Conservation (phyloP, 2,113 vertebrate genomes). For the Oreochromis aureus region DNA sequence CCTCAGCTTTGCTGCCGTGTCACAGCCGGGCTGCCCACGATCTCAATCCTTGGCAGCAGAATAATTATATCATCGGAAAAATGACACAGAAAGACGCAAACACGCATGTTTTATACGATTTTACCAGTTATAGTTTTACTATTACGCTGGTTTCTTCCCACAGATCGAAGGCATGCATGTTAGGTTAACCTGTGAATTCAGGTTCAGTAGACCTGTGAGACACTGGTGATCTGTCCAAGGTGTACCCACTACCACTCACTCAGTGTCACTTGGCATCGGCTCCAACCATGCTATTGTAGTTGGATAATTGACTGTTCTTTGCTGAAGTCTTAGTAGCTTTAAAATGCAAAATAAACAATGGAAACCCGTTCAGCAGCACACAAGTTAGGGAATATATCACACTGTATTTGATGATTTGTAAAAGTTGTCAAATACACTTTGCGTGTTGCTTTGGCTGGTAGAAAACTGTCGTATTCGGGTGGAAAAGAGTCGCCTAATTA, state of each 20-base stretch:
- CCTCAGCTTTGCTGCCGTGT: not conserved
- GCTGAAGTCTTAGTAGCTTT: not conserved
- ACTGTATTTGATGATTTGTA: not conserved
- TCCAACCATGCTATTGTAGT: not conserved
- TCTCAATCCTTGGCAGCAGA: not conserved
- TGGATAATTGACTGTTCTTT: not conserved
- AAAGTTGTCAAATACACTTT: not conserved
- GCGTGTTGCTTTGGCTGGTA: not conserved
- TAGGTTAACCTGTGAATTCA: not conserved
- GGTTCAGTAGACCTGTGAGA: not conserved
- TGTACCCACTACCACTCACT: not conserved
- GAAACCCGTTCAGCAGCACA: not conserved
- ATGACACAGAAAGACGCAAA: not conserved
- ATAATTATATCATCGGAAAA: conserved; percentile 4
- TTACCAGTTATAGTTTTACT: not conserved
- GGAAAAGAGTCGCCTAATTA: not conserved
- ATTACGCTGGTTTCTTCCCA: not conserved
- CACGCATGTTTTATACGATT: not conserved
- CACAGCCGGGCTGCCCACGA: not conserved
- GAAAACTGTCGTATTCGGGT: not conserved
- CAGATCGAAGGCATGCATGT: not conserved
- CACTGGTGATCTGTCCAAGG: not conserved
- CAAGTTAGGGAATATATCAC: not conserved
- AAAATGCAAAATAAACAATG: not conserved
- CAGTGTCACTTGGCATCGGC: not conserved